Evolutionary conservation across 2,888 invertebrate genomes (phyloP), one percentile per base, ranked within the genome.

Genomic region (Argynnis bischoffii): DNA sequence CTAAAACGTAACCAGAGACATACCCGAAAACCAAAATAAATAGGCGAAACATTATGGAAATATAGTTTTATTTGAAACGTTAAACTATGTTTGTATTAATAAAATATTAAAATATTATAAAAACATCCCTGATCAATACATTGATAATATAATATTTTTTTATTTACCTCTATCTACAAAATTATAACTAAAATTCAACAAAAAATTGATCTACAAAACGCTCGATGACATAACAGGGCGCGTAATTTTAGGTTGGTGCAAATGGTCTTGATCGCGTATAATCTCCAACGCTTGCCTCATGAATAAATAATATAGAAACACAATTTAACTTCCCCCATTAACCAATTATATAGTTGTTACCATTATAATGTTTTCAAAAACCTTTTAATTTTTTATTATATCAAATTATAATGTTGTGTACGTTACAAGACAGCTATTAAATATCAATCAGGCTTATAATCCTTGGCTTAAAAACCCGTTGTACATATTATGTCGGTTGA

Each of bases 361-460:
- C 86, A 88, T 87, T 87, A 89, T 84, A 79, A 89, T 87, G 86
- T 89, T 90, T 88, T 90, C 78, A 81, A 89, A 91, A 90, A 87
- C 89, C 89, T 90, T 92, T 92, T 90, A 91, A 91, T 89, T 92
- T 92, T 92, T 92, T 92, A 92, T 90, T 88, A 86, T 86, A 83
- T 78, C 85, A 86, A 88, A 91, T 90, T 90, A 88, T 87, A 26
- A 72, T 74, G 76, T 78, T 89, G 92, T 89, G 91, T 90, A 81
- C 78, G 81, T 83, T 83, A 82, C 80, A 86, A 85, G 84, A 79
- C 77, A 67, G 77, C 86, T 80, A 91, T 92, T 92, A 92, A 89
- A 92, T 91, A 91, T 90, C 92, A 90, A 90, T 92, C 90, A 90
- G 78, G 82, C 75, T 67, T 64, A 74, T 70, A 68, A 74, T 75